Conservation (phyloP, 2,113 vertebrate genomes). For the Protobothrops mucrosquamatus region DNA sequence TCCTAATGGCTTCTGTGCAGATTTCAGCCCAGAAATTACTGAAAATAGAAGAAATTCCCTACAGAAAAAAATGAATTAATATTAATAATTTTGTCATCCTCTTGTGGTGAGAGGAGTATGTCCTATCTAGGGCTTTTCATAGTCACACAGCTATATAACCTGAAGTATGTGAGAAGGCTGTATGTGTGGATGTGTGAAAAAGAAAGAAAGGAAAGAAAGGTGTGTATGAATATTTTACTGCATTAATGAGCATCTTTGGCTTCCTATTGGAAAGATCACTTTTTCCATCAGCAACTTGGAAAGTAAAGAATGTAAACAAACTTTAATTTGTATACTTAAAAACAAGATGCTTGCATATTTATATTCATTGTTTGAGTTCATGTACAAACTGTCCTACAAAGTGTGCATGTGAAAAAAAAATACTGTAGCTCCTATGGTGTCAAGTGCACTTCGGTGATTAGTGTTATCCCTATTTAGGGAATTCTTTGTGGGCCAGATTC, state of each 20-base stretch:
- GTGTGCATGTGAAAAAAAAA: constrained; percentile 69
- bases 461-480: constrained; percentile 62
- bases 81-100: constrained; percentile 54
- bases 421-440: constrained; percentile 66
- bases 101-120: constrained; percentile 78
- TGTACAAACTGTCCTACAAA: constrained; percentile 61
- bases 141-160: constrained; percentile 37
- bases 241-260: constrained; percentile 44
- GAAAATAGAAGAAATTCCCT: constrained; percentile 56
- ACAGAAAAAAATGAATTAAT: constrained; percentile 82
- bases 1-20: constrained; percentile 91
- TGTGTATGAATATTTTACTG: constrained; percentile 49
- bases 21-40: constrained; percentile 83
- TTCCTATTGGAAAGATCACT: constrained; percentile 40
- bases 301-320: constrained; percentile 71
- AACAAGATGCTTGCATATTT: constrained; percentile 70
- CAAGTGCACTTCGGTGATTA: constrained; percentile 70
- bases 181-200: background rate
- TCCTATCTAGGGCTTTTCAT: constrained; percentile 50
- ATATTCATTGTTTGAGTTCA: constrained; percentile 65
- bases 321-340: constrained; percentile 75
- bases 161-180: background rate
- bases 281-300: constrained; percentile 54
- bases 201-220: background rate
- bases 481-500: constrained; percentile 58